Base-by-base conservation (phyloP, 2,113 vertebrate genomes). In the Phrynocephalus versicolor region DNA sequence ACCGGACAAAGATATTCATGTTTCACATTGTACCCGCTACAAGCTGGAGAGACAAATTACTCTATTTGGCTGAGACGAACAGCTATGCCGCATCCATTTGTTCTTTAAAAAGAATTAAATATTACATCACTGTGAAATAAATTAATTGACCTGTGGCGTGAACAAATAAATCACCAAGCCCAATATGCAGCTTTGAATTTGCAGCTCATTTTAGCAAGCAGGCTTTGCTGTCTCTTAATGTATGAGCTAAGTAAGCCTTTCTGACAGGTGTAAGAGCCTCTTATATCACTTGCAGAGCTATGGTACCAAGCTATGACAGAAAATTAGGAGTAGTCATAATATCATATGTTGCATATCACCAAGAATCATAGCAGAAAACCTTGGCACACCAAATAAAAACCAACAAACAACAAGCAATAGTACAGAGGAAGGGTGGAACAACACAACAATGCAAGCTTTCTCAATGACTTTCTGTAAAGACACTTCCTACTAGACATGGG, bases 111-210 rank as follows among this genome's bases (percentile, higher is more conserved):
- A 89, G 90, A 92, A 92, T 91, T 93, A 94, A 95, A 85, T 92
- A 94, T 95, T 92, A 92, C 79, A 85, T 96, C 90, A 87, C 86
- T 83, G 69, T 83, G 87, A 96, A 95, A 96, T 91, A 95, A 93
- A 96, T 95, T 94, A 95, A 96, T 95, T 94, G 94, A 93, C 90
- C 92, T 89, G 80, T 89, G 87, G 87, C 70, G 88, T 82, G 90
- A 95, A 95, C 84, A 94, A 94, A 96, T 95, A 95, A 95, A 93
- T 95, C 93, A 87, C 91, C 89, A 84, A 91, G 93, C 87, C 91
- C 93, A 93, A 92, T 90, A 91, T 81, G 90, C 89, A 94, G 79
- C 90, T 91, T 89, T 88, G 90, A 93, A 94, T 93, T 87, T 93
- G 91, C 87, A 94, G 92, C 94, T 94, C 88, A 92, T 95, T 93